Conservation (phyloP, 2,888 invertebrate genomes). For the Gibbula magus region DNA sequence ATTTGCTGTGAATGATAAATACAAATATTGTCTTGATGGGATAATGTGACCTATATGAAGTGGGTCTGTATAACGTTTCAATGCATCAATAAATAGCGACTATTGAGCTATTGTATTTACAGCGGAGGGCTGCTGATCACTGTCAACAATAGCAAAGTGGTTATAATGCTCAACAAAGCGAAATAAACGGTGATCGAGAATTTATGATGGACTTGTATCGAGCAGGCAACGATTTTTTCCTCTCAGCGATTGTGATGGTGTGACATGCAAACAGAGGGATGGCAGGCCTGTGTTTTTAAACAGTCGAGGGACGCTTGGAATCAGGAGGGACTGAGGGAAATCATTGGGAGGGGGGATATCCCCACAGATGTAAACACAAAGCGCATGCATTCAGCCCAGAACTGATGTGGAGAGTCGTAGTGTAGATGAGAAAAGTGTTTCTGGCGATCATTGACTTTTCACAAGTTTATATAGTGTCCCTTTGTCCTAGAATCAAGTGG, state of each 20-base stretch:
- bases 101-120: too few species aligned
- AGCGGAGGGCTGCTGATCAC: background rate
- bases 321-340: background rate
- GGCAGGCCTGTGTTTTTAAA: slow-evolving; percentile 15
- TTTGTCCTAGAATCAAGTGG: too few species aligned
- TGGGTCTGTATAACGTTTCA: too few species aligned
- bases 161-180: slow-evolving; percentile 4
- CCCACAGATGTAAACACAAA: background rate
- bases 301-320: background rate
- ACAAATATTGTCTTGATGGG: too few species aligned
- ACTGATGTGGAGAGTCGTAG: too few species aligned
- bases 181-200: slow-evolving; percentile 14
- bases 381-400: background rate
- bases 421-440: too few species aligned
- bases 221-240: slow-evolving; percentile 11
- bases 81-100: too few species aligned
- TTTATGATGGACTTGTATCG: slow-evolving; percentile 6
- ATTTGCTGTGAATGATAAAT: too few species aligned
- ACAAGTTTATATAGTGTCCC: too few species aligned
- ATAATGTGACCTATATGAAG: too few species aligned
- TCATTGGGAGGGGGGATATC: background rate
- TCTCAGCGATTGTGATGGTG: background rate
- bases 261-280: background rate
- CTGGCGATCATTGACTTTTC: too few species aligned
- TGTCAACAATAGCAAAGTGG: slow-evolving; percentile 16